These are phyloP conservation scores for Mobula hypostoma DNA, from an alignment of 2,113 vertebrate genomes.

Conservation along the genomic window DNA sequence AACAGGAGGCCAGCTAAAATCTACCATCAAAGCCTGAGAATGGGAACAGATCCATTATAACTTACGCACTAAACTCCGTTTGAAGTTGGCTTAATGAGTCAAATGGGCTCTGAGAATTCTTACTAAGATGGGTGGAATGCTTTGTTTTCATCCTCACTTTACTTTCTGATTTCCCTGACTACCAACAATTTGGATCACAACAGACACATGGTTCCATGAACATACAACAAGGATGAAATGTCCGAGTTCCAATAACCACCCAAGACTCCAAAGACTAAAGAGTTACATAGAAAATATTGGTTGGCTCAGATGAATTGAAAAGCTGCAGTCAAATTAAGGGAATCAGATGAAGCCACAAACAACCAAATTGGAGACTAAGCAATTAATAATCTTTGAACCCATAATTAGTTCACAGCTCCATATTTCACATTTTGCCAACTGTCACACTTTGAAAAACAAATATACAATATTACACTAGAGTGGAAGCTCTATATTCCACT, in stretches of 20 bases:
- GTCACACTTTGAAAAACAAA: slow-evolving; percentile 1
- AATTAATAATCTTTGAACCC: not conserved
- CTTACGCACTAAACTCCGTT: not conserved
- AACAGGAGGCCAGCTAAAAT: too few species aligned
- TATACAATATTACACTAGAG: not conserved
- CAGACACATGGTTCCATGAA: not conserved
- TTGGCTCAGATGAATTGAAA: not conserved
- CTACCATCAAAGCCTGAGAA: too few species aligned
- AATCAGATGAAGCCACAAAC: slow-evolving; percentile 21
- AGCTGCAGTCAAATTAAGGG: not conserved
- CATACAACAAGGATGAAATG: not conserved
- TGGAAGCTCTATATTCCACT: not conserved
- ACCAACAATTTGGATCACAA: not conserved
- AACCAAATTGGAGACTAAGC: not conserved
- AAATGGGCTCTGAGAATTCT: not conserved
- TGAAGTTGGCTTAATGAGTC: not conserved
- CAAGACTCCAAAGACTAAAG: not conserved
- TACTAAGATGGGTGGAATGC: not conserved
- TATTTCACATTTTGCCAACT: not conserved
- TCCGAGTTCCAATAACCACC: not conserved
- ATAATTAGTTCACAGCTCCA: not conserved
- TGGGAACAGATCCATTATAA: not conserved
- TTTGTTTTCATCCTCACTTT: not conserved
- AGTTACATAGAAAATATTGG: not conserved
- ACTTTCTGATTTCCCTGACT: not conserved